Evolutionary conservation across 2,888 invertebrate genomes (phyloP).

Genomic region (Torymus auratus): DNA sequence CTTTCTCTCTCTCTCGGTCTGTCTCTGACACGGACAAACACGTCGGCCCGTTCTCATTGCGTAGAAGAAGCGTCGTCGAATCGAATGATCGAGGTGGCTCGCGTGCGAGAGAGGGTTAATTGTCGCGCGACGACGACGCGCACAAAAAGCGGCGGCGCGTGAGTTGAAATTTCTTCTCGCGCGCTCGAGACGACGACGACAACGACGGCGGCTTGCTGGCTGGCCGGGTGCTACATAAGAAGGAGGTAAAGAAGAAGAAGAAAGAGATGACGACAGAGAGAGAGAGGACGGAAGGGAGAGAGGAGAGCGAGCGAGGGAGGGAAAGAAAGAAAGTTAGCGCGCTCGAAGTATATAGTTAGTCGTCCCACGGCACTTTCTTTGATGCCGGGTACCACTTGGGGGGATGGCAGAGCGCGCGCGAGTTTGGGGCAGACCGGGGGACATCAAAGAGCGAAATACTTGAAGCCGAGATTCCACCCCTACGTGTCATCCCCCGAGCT

Average conservation of each 20-base stretch:
- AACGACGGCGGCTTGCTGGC: too few relatives aligned
- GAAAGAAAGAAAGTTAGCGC: constrained; percentile 59
- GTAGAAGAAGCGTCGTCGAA: neutral
- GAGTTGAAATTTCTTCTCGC: constrained; percentile 51
- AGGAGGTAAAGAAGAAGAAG: constrained; percentile 25
- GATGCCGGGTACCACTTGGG: constrained; percentile 67
- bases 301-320: constrained; percentile 37
- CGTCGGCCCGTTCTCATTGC: too few relatives aligned
- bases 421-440: constrained; percentile 71
- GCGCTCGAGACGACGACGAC: constrained; percentile 44
- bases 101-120: neutral
- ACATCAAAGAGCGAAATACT: constrained; percentile 75
- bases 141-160: constrained; percentile 37
- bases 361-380: constrained; percentile 70
- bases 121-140: neutral
- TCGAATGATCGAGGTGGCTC: constrained; percentile 6
- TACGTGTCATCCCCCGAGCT: constrained; percentile 59
- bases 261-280: constrained; percentile 13
- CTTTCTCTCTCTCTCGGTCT: too few relatives aligned
- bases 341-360: constrained; percentile 58
- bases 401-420: constrained; percentile 61
- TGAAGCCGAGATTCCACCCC: constrained; percentile 71
- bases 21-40: too few relatives aligned
- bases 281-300: constrained; percentile 26
- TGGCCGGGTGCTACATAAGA: too few relatives aligned